Conservation (phyloP, 2,113 vertebrate species). For the Nicator chloris region DNA sequence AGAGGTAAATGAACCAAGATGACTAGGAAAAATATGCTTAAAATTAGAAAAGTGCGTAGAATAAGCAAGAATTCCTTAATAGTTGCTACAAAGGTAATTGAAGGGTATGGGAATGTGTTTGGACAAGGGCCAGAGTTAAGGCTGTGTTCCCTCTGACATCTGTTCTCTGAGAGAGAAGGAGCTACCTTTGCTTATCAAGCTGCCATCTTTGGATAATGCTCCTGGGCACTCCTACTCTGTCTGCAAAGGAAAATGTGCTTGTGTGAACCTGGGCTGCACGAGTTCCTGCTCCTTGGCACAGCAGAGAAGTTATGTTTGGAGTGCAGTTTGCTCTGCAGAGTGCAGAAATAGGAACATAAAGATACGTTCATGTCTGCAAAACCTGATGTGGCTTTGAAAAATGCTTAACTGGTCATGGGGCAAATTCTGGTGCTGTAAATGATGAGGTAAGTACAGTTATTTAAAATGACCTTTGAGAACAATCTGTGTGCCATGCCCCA, state of each 20-base stretch:
- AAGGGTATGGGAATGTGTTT: neutral
- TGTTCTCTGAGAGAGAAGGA: neutral
- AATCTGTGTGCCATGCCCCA: neutral
- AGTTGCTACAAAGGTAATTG: neutral
- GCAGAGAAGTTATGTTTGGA: neutral
- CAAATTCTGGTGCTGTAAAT: neutral
- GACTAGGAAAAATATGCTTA: neutral
- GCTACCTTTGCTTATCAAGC: neutral
- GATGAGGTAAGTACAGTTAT: neutral
- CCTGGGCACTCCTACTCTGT: neutral
- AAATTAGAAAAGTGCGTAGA: neutral
- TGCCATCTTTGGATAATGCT: neutral
- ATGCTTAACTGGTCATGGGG: neutral
- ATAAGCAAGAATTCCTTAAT: neutral
- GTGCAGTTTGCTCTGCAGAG: neutral
- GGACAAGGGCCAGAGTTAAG: neutral
- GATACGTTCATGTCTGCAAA: neutral
- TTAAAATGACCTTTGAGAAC: slow-evolving; percentile 11
- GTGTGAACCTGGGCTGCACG: neutral
- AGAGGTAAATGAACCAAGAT: neutral
- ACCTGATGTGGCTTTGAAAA: neutral
- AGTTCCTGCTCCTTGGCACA: neutral
- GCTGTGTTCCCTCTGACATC: neutral
- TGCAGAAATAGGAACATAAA: neutral
- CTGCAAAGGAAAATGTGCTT: neutral